Conservation (phyloP, 2,113 vertebrate species). For the Plotosus lineatus region DNA sequence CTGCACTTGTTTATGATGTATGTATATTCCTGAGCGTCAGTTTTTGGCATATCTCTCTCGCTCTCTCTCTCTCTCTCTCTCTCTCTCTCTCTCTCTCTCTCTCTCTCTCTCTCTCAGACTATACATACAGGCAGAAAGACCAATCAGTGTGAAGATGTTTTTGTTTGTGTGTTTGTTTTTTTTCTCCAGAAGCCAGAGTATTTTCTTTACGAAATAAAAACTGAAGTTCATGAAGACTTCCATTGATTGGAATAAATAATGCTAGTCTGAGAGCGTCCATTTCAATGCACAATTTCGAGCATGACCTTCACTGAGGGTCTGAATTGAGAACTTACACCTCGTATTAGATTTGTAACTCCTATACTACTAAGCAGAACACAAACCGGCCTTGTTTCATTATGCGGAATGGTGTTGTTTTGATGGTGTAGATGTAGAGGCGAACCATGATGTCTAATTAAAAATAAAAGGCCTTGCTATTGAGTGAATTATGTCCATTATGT, state of each 20-base stretch:
- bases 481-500: neutral
- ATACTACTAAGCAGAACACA: too few species aligned
- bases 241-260: neutral
- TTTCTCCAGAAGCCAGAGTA: neutral
- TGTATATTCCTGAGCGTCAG: neutral
- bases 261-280: neutral
- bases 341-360: neutral
- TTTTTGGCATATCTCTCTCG: neutral
- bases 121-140: neutral
- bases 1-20: neutral
- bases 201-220: neutral
- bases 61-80: constrained; percentile 1
- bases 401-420: neutral
- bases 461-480: neutral
- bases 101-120: neutral
- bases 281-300: neutral
- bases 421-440: too few species aligned
- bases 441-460: neutral
- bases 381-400: neutral
- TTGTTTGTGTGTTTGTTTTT: neutral
- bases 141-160: neutral
- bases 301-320: neutral
- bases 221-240: neutral
- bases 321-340: too few species aligned
- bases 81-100: neutral